Percentiles rank a stretch among this genome's conserved stretches.
phyloP scores from a whole-genome alignment of 2,888 invertebrate genomes.

The Nasonia oneida region DNA sequence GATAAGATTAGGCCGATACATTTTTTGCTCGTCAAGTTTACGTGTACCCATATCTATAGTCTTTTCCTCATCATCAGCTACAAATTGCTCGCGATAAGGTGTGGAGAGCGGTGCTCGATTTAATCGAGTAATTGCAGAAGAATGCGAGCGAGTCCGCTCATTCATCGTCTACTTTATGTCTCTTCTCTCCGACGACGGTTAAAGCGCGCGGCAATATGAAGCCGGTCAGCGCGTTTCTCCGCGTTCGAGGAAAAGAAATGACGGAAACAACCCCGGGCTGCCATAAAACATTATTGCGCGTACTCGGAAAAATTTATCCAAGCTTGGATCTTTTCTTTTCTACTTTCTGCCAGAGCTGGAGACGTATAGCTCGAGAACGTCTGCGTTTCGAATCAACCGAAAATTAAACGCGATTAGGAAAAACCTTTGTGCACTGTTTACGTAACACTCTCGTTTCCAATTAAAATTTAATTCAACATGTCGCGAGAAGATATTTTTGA shows the following conservation, averaged over 20 bases:
- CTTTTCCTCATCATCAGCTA: neutral
- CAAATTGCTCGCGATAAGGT: constrained; percentile 3
- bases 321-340: neutral
- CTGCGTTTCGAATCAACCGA: no score
- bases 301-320: neutral
- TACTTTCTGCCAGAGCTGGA: neutral
- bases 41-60: no score
- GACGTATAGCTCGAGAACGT: no score
- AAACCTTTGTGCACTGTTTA: no score
- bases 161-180: neutral
- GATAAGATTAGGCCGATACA: neutral
- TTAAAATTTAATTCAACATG: no score
- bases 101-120: neutral
- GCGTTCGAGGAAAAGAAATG: constrained; percentile 13
- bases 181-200: neutral
- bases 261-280: neutral
- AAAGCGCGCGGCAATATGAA: neutral
- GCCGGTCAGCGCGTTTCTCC: constrained; percentile 21
- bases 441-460: no score
- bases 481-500: no score
- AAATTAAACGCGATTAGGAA: no score
- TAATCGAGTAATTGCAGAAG: neutral
- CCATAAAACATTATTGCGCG: neutral
- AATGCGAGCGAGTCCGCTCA: neutral
- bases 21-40: no score